Evolutionary conservation across 2,888 invertebrate genomes (phyloP).

Genomic region (Helleia helle): DNA sequence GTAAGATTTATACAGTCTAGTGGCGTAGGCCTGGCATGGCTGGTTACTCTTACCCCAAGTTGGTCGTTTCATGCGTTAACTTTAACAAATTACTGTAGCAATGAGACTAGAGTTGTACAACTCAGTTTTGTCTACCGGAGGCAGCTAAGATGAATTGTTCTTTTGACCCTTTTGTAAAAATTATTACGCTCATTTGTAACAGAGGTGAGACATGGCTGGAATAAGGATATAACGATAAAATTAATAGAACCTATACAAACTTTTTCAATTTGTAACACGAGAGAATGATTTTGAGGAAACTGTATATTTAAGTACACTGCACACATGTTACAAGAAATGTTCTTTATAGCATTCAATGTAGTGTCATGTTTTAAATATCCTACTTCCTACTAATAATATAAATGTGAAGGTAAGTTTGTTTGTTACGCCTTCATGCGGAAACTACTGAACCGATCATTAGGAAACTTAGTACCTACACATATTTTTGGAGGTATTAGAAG

Average conservation of each 20-base stretch:
- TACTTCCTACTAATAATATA: no score
- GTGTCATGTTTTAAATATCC: no score
- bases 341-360: no score
- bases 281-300: not conserved
- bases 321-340: no score
- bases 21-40: conserved; percentile 26
- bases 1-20: conserved; percentile 10
- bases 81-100: conserved; percentile 63
- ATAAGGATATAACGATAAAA: conserved; percentile 2
- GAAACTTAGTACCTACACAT: no score
- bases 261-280: conserved; percentile 2
- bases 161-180: conserved; percentile 50
- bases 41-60: conserved; percentile 49
- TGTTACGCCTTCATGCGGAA: no score
- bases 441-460: no score
- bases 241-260: conserved; percentile 7
- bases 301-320: no score
- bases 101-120: conserved; percentile 48
- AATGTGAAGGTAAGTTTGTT: no score
- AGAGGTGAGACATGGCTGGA: conserved; percentile 8
- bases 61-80: conserved; percentile 52
- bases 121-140: conserved; percentile 39
- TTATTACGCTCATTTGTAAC: conserved; percentile 34
- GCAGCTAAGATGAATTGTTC: conserved; percentile 52
- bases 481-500: no score